phyloP scores from a whole-genome alignment of 2,113 vertebrate genomes.

The Perccottus glenii region DNA sequence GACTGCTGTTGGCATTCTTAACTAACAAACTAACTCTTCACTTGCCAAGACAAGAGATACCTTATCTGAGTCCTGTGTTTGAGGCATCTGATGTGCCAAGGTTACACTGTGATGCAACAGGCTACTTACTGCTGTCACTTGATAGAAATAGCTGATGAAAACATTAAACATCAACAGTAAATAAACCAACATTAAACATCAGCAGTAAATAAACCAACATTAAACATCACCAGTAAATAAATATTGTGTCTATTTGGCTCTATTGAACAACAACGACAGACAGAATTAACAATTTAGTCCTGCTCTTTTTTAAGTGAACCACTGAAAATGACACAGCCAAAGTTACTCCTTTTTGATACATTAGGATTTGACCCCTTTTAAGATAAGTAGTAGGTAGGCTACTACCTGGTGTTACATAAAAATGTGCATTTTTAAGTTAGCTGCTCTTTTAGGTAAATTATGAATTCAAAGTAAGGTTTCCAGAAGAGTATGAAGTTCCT shows the following conservation, averaged over 20 bases:
- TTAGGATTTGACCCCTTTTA: no score
- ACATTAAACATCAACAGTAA: neutral
- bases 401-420: neutral
- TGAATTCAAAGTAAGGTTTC: constrained; percentile 6
- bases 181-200: neutral
- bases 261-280: constrained; percentile 8
- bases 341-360: no score
- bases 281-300: neutral
- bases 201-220: neutral
- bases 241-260: constrained; percentile 11
- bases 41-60: constrained; percentile 20
- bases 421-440: constrained; percentile 7
- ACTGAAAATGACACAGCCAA: no score
- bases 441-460: constrained; percentile 4
- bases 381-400: no score
- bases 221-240: neutral
- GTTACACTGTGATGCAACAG: neutral
- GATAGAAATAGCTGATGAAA: neutral
- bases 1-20: neutral
- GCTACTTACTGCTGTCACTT: constrained; percentile 17
- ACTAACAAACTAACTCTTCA: constrained; percentile 4
- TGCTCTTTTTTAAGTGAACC: neutral
- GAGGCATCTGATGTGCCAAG: constrained; percentile 22
- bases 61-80: constrained; percentile 31
- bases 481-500: neutral